phyloP scores from a whole-genome alignment of 2,113 vertebrate genomes.

The Rhinoptilus africanus region DNA sequence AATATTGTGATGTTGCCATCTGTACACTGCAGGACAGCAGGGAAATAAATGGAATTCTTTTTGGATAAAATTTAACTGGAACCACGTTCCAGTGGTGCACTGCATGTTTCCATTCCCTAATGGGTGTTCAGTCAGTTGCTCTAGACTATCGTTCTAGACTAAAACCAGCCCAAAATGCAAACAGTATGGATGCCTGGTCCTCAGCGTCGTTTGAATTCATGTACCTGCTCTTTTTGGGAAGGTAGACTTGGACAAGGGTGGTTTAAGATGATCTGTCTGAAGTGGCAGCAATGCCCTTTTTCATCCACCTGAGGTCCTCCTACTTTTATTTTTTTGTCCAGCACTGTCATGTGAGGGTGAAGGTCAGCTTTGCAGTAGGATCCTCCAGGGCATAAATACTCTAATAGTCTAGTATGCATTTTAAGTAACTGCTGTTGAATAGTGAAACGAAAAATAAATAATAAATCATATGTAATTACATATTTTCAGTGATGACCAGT shows the following conservation, averaged over 20 bases:
- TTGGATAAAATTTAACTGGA: neutral
- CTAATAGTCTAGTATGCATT: neutral
- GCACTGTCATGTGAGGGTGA: neutral
- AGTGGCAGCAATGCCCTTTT: neutral
- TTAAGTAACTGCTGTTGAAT: neutral
- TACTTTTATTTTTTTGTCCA: conserved; percentile 42
- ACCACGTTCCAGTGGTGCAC: neutral
- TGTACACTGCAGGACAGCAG: neutral
- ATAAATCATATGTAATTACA: neutral
- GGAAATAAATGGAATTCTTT: neutral
- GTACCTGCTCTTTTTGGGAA: neutral
- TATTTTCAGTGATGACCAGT: too few species aligned
- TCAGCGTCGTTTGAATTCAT: neutral
- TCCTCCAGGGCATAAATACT: neutral
- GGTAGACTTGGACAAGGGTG: neutral
- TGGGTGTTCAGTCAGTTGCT: neutral
- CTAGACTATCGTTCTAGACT: neutral
- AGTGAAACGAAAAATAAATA: neutral
- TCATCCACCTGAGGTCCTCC: conserved; percentile 58
- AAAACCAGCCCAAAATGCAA: too few species aligned
- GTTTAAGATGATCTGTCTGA: neutral
- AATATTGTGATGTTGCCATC: neutral
- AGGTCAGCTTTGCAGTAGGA: neutral
- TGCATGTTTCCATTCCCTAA: neutral
- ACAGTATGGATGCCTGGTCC: neutral